Evolutionary conservation across 2,113 vertebrate species (phyloP).

Genomic region (Hiodon tergisus): DNA sequence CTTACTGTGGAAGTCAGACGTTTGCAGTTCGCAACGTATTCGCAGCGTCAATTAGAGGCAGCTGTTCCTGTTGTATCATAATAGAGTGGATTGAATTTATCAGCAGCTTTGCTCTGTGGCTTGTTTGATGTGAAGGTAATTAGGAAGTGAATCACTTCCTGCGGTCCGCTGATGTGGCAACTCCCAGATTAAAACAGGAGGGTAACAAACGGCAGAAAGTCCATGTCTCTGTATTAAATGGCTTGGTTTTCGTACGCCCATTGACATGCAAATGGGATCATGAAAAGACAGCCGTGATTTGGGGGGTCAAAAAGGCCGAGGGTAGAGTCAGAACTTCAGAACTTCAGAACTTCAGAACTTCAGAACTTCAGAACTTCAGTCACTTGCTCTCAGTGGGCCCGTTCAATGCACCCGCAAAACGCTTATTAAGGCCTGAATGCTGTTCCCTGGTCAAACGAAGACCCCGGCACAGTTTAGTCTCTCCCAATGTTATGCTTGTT

Average conservation of each 20-base stretch:
- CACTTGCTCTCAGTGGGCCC: background rate
- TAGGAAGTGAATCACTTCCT: conserved; percentile 84
- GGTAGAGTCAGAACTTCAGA: background rate
- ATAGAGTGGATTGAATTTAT: conserved; percentile 72
- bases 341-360: too few species aligned
- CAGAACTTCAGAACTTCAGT: too few species aligned
- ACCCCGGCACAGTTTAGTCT: background rate
- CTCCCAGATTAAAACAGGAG: conserved; percentile 41
- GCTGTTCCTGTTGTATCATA: conserved; percentile 73
- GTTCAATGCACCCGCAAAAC: background rate
- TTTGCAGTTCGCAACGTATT: conserved; percentile 72
- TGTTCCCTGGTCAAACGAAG: background rate
- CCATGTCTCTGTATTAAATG: conserved; percentile 50
- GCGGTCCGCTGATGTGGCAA: conserved; percentile 62
- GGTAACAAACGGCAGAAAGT: conserved; percentile 48
- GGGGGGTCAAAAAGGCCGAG: conserved; percentile 20
- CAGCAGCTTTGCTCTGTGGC: conserved; percentile 68
- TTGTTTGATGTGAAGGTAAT: conserved; percentile 84
- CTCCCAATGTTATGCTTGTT: background rate
- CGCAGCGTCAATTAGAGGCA: conserved; percentile 77
- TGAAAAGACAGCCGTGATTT: conserved; percentile 42
- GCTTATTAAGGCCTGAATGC: background rate
- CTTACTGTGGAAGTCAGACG: conserved; percentile 46
- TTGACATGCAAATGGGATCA: conserved; percentile 58
- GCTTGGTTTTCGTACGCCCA: conserved; percentile 39